phyloP scores from a whole-genome alignment of 2,888 invertebrate species.

The Brenthis ino region DNA sequence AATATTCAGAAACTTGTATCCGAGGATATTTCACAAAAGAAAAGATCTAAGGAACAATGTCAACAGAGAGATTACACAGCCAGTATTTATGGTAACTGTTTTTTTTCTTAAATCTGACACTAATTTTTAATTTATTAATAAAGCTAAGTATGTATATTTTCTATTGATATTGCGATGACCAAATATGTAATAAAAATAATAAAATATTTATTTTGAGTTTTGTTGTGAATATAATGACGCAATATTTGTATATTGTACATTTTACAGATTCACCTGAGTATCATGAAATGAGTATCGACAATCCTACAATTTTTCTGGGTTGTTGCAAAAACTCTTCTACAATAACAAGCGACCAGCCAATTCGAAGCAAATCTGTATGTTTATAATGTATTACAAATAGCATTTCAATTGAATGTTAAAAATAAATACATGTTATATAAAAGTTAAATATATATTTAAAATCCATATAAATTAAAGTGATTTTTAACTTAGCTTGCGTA shows the following conservation, averaged over 20 bases:
- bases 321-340: conserved; percentile 39
- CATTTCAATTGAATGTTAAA: too few species aligned
- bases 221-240: neutral
- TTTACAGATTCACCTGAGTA: conserved; percentile 56
- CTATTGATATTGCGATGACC: too few species aligned
- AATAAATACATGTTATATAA: neutral
- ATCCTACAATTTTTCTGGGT: conserved; percentile 56
- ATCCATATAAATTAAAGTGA: conserved; percentile 11
- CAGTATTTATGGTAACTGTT: conserved; percentile 50
- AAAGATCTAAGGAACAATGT: conserved; percentile 42
- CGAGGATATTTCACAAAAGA: conserved; percentile 48
- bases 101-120: neutral
- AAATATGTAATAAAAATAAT: too few species aligned
- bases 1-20: conserved; percentile 81
- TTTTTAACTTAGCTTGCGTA: conserved; percentile 14
- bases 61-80: conserved; percentile 46
- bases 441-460: neutral
- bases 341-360: conserved; percentile 46
- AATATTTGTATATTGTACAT: neutral
- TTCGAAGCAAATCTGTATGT: conserved; percentile 73
- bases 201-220: too few species aligned
- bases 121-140: conserved; percentile 1
- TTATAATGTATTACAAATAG: conserved; percentile 14
- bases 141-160: neutral
- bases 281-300: conserved; percentile 64